Percentiles rank a stretch among this genome's conserved stretches.
phyloP scores from a whole-genome alignment of 1,140 invertebrate genomes.

The Cotesia typhae region DNA sequence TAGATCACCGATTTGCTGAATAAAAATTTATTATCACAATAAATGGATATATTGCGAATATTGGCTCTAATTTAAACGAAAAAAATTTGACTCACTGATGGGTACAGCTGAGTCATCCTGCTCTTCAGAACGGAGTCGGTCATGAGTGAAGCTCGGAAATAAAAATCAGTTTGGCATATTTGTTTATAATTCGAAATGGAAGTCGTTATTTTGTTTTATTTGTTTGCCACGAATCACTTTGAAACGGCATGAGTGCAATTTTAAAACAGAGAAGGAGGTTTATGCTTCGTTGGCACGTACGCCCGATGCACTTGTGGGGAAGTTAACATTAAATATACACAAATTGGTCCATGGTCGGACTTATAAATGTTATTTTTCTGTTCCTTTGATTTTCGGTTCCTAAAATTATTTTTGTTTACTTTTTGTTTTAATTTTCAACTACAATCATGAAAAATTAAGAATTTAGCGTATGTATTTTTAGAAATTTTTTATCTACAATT shows the following conservation, averaged over 20 bases:
- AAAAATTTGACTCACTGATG: not conserved
- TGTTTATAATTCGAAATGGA: conserved; percentile 10
- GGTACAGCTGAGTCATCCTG: not conserved
- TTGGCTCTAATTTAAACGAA: not conserved
- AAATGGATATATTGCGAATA: no score
- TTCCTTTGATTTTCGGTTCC: not conserved
- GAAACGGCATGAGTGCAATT: not conserved
- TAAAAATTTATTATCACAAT: not conserved
- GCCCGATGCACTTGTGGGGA: not conserved
- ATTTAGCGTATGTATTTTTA: no score
- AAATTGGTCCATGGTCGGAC: not conserved
- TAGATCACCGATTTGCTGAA: not conserved
- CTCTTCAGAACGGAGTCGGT: not conserved
- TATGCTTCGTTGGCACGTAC: conserved; percentile 8
- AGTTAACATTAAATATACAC: conserved; percentile 4
- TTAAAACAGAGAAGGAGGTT: conserved; percentile 3
- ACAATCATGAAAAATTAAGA: no score
- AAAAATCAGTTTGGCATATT: conserved; percentile 12
- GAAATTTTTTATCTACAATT: no score
- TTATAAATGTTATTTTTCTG: not conserved
- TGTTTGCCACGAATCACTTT: conserved; percentile 16
- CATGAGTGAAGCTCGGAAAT: not conserved
- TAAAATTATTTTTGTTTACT: no score
- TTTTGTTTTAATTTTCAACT: no score
- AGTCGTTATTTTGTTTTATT: not conserved